Base-by-base conservation (phyloP, 2,113 vertebrate genomes). In the Caranx melampygus region DNA sequence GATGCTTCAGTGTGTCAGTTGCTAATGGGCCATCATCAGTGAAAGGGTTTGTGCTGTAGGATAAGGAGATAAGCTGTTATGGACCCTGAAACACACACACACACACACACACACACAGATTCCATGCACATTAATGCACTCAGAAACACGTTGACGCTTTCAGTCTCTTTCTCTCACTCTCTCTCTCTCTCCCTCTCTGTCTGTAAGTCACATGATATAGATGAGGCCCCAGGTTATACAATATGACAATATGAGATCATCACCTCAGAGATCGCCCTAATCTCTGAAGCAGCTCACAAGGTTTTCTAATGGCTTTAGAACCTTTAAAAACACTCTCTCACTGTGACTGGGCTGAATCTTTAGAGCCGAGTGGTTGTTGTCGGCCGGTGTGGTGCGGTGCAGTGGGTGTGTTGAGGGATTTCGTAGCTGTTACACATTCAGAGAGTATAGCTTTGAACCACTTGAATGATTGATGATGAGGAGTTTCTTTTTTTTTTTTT, bases 11-110 rank as follows among this genome's bases (percentile, higher is more conserved):
- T 81, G 78, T 51, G 85, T 79, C 64, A 18, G 72, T 72, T 42
- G 74, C 86, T 91, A 92, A 92, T 92, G 91, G 89, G 59, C 64
- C 76, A 52, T 89, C 79, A 85, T 86, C 75, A 78, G 77, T 67
- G 51, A 54, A 89, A 67, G 83, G 84, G 78, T 67, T 26, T 26
- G 26, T 84, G 44, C 75, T 84, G 72, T 63, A 67, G 79, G 76
- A 79, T 75, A 80, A 84, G 76, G 67, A 87, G 83, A 85, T 75
- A 89, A 87, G 82, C 89, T 83, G 68, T 52, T 72, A 63, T 12
- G 40, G 68, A 45, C 65, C 20, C 26, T 47, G 12, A 33, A 31
- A 42, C 14, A 47, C 65, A 42, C 75, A 62, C 72, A 67, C 66
- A 42, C 49, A n/a, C 40, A 18, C 59, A 44, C 54, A 51, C 61